These are phyloP conservation scores for Sarcophaga rosellei DNA, from an alignment of 2,888 invertebrate genomes.

Conservation along the genomic window DNA sequence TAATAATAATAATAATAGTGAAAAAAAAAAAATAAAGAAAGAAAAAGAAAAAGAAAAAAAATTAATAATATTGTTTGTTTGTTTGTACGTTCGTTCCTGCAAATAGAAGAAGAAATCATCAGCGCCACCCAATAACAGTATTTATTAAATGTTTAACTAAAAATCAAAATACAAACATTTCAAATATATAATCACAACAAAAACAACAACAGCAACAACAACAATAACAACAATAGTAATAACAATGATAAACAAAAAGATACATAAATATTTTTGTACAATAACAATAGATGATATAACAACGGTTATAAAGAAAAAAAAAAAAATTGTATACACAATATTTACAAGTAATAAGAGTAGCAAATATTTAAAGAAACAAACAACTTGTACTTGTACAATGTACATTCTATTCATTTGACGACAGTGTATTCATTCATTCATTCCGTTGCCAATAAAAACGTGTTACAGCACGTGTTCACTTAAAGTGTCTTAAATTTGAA, in stretches of 20 bases:
- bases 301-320: background rate
- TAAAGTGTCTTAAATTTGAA: conserved; percentile 1
- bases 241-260: background rate
- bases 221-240: background rate
- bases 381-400: background rate
- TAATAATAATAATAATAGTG: conserved; percentile 74
- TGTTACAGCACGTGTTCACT: conserved; percentile 27
- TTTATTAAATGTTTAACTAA: conserved; percentile 21
- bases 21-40: no score
- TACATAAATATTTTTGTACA: background rate
- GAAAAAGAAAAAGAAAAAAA: no score
- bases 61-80: background rate
- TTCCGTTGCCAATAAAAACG: background rate
- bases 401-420: no score
- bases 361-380: conserved; percentile 3
- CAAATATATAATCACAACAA: background rate
- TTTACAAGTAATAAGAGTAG: background rate
- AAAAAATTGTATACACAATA: background rate
- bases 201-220: background rate
- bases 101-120: conserved; percentile 62
- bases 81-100: background rate
- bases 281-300: background rate
- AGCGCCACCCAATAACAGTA: conserved; percentile 16
- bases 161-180: conserved; percentile 50
- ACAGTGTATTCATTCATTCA: no score